These are phyloP conservation scores for Axinella damicornis DNA, from an alignment of 37 sponge, comb jelly and placozoan genomes.

Conservation along the genomic window DNA sequence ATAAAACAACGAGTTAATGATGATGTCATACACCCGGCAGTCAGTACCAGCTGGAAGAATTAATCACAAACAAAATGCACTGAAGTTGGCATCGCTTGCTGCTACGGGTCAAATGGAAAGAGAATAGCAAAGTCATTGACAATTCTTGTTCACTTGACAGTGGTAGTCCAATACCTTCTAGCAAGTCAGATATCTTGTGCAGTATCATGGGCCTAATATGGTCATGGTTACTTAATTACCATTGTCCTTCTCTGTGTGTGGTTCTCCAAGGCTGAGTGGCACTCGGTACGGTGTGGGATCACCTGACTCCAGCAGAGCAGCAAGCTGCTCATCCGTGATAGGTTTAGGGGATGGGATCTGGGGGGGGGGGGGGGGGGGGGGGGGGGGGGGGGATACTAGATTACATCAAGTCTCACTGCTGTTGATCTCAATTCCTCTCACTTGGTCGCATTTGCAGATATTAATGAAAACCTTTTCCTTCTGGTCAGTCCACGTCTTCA, in stretches of 20 bases:
- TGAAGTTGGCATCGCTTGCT: too few species aligned
- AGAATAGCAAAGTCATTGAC: too few species aligned
- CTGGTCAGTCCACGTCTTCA: constrained; percentile 81
- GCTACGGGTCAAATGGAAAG: too few species aligned
- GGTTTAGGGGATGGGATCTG: constrained; percentile 88
- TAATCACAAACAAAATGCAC: too few species aligned
- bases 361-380: neutral
- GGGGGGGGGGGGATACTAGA: too few species aligned
- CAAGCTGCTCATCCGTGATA: constrained; percentile 89
- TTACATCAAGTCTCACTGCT: too few species aligned
- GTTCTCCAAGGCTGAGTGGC: constrained; percentile 92
- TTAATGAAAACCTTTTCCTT: constrained; percentile 93
- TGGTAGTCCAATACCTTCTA: too few species aligned
- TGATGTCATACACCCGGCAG: constrained; percentile 90
- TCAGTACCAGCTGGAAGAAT: constrained; percentile 72
- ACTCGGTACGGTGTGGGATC: constrained; percentile 86
- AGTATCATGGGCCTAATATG: too few species aligned
- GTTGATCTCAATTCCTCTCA: constrained; percentile 14
- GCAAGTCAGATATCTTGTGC: too few species aligned
- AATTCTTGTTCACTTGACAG: too few species aligned
- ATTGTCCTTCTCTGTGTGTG: constrained; percentile 90
- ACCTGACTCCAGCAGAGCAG: constrained; percentile 62
- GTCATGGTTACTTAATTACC: too few species aligned
- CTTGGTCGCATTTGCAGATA: constrained; percentile 87
- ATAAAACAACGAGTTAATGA: constrained; percentile 76